phyloP scores from a whole-genome alignment of 2,888 invertebrate species.

The Apamea anceps region DNA sequence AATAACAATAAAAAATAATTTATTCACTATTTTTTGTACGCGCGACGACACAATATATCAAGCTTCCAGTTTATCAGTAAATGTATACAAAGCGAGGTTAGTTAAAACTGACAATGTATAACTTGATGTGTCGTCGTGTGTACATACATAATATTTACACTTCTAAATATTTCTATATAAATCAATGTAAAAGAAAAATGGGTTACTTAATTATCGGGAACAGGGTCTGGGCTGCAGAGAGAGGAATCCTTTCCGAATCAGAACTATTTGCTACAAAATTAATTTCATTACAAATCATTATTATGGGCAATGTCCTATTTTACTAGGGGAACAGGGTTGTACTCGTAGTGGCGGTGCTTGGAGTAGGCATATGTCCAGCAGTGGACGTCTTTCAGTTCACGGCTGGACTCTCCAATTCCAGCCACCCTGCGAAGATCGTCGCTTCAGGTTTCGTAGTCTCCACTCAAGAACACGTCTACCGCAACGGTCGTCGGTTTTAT shows the following conservation, averaged over 20 bases:
- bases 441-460: background rate
- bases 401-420: background rate
- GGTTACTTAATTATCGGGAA: conserved; percentile 19
- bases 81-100: too few relatives aligned
- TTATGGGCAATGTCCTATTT: background rate
- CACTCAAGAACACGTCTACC: background rate
- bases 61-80: too few relatives aligned
- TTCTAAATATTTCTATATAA: background rate
- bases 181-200: background rate
- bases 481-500: background rate
- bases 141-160: too few relatives aligned
- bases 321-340: background rate
- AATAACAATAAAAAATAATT: background rate
- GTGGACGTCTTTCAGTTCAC: background rate
- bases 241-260: background rate
- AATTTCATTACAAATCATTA: background rate
- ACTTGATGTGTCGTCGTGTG: too few relatives aligned
- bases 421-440: background rate
- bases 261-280: background rate
- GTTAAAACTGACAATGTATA: too few relatives aligned
- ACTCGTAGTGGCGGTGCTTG: background rate
- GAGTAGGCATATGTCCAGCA: background rate
- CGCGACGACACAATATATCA: too few relatives aligned
- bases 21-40: background rate
- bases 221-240: conserved; percentile 20